Evolutionary conservation across 2,797 vertebrate genomes (phyloP).

Genomic region (Lacerta viridis): DNA sequence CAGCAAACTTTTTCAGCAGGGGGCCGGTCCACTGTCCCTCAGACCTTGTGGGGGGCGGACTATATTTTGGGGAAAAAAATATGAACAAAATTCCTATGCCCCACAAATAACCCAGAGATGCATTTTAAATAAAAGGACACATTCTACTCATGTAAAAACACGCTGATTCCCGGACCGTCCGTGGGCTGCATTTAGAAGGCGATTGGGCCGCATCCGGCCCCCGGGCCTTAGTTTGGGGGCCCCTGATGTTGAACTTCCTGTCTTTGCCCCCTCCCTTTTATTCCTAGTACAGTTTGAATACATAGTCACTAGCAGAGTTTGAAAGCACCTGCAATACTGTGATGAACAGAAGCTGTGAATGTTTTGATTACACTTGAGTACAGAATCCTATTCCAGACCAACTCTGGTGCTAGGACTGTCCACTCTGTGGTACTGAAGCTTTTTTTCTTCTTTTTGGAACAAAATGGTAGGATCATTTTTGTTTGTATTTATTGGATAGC

Average conservation of each 20-base stretch:
- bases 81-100: too few species aligned
- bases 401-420: neutral
- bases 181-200: too few species aligned
- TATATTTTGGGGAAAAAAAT: too few species aligned
- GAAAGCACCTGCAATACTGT: neutral
- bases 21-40: too few species aligned
- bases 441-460: neutral
- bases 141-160: too few species aligned
- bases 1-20: too few species aligned
- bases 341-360: neutral
- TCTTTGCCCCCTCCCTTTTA: neutral
- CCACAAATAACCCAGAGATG: too few species aligned
- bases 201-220: too few species aligned
- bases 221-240: too few species aligned
- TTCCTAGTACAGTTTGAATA: conserved; percentile 2
- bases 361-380: neutral
- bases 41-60: too few species aligned
- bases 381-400: neutral
- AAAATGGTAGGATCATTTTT: neutral
- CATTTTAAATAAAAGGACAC: too few species aligned
- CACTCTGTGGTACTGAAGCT: neutral
- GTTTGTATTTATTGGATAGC: neutral
- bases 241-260: neutral
- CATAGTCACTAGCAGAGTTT: neutral
- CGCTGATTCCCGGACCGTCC: too few species aligned